These are phyloP conservation scores for Drosophila melanica DNA, from an alignment of 1,140 invertebrate genomes.

Conservation along the genomic window DNA sequence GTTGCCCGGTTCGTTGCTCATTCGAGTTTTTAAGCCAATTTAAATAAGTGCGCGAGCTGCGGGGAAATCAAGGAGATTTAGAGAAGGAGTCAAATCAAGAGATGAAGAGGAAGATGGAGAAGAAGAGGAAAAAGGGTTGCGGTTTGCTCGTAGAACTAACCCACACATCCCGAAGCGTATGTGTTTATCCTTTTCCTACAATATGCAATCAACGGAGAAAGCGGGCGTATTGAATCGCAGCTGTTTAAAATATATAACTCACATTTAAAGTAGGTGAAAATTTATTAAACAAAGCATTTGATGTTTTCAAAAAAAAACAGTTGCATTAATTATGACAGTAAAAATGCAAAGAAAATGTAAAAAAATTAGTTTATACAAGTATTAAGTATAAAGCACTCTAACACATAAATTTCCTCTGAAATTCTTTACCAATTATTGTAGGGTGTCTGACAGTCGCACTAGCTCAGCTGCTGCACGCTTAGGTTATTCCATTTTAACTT, in stretches of 20 bases:
- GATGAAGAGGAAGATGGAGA: no score
- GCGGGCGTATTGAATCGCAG: constrained; percentile 5
- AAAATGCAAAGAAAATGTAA: no score
- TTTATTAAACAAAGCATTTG: no score
- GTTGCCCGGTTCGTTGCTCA: constrained; percentile 56
- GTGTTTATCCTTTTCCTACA: constrained; percentile 40
- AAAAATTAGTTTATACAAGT: no score
- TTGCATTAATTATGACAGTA: no score
- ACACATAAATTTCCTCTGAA: no score
- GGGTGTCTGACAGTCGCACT: background rate
- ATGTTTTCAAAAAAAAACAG: no score
- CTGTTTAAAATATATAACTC: background rate
- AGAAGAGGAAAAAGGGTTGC: background rate
- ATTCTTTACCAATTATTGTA: background rate
- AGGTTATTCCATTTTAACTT: constrained; percentile 32
- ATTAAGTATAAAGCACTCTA: no score
- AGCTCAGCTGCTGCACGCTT: background rate
- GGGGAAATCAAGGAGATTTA: constrained; percentile 4
- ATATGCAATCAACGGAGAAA: constrained; percentile 33
- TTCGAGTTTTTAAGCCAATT: constrained; percentile 80
- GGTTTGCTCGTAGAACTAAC: background rate
- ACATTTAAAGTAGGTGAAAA: no score
- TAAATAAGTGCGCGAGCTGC: constrained; percentile 50
- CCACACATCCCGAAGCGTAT: constrained; percentile 16
- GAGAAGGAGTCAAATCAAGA: background rate